Conservation (phyloP, 2,888 invertebrate genomes). For the Minunthozetes semirufus region DNA sequence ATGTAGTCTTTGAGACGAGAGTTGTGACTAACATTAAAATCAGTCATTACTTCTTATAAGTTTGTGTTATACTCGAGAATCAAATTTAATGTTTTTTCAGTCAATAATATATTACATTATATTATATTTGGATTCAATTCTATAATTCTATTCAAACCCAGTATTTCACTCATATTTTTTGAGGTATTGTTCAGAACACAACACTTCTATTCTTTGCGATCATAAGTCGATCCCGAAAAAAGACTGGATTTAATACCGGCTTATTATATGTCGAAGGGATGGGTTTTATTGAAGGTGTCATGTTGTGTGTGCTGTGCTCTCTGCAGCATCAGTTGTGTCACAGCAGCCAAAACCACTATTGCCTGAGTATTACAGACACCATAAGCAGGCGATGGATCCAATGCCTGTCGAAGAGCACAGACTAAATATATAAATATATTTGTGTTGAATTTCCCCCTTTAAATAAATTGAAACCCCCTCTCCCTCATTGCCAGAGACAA, state of each 20-base stretch:
- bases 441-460: neutral
- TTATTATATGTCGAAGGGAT: conserved; percentile 14
- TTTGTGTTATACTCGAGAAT: neutral
- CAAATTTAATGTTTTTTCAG: neutral
- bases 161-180: too few species aligned
- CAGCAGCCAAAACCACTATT: conserved; percentile 1
- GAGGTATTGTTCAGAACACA: neutral
- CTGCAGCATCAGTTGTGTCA: neutral
- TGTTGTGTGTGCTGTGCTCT: conserved; percentile 8
- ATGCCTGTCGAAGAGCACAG: neutral
- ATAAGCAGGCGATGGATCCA: neutral
- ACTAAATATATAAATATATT: conserved; percentile 27
- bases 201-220: neutral
- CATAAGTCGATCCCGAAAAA: neutral
- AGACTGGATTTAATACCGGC: conserved; percentile 17
- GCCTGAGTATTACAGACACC: conserved; percentile 14
- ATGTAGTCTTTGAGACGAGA: neutral
- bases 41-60: neutral
- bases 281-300: conserved; percentile 28
- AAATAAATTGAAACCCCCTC: neutral
- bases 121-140: too few species aligned
- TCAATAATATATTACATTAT: neutral
- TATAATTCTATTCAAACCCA: neutral
- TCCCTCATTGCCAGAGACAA: neutral
- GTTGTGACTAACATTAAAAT: neutral